Evolutionary conservation across 2,888 invertebrate species (phyloP), one percentile per base, ranked within the genome.

Genomic region (Melanostoma scalare): DNA sequence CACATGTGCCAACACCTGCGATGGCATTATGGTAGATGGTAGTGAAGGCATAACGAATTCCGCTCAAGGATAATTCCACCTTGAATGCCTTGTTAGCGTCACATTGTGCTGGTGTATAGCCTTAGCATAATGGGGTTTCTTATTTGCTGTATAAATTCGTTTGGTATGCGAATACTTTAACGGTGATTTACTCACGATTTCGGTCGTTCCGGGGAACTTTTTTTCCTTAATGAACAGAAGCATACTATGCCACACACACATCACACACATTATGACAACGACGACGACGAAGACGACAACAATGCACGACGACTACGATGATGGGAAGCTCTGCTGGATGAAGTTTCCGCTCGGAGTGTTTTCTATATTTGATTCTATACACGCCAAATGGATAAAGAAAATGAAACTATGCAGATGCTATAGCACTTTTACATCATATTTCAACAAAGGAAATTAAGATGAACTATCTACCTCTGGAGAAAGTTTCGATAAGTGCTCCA

Each of bases 141-240:
- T 56, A 65, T 65, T 58, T 78, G 79, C 48, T 77, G 33, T 67
- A 44, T 10, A 50, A 38, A 63, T 46, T 50, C 20, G 20, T 20
- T 20, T 20, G 20, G 61, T 58, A 53, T 69, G 84, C 8, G 84
- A 71, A 84, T 60, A 55, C 60, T 79, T 79, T 84, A 60, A 79
- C 78, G 84, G 74, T 84, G 84, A 84, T 84, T 84, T 84, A 84
- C 79, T 84, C 74, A 79, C 65, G 58, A 79, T 67, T 79, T 68
- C 38, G 79, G 69, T 71, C 55, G 69, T 61, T 81, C 36, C 52
- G 63, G 69, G 20, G 55, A 44, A 67, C 71, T 53, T 75, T 65
- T 69, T 65, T 56, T 20, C 73, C 46, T 50, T 84, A 75, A 84
- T 84, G 84, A 84, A 84, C 60, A 61, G 60, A 40, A 56, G 10